Percentiles rank a stretch among this genome's conserved stretches.
Conservation (phyloP, 2,797 vertebrate species). For the Agapornis canus region DNA sequence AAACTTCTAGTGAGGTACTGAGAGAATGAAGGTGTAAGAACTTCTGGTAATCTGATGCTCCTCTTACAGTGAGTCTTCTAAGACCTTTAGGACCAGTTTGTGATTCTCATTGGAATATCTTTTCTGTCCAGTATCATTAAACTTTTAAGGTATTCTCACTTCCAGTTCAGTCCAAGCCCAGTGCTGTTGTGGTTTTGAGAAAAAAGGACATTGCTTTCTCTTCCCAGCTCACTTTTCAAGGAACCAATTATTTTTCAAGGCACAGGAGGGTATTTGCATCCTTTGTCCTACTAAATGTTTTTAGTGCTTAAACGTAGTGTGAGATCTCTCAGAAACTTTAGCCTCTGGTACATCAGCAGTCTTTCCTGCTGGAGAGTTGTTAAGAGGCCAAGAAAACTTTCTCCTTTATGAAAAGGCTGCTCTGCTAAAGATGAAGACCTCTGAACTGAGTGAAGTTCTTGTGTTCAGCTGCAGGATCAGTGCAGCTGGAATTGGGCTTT, state of each 20-base stretch:
- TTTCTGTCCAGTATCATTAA: background rate
- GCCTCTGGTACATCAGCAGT: background rate
- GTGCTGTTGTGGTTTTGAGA: background rate
- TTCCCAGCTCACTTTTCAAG: background rate
- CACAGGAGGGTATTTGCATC: background rate
- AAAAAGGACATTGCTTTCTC: background rate
- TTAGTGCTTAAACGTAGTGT: background rate
- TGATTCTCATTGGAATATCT: background rate
- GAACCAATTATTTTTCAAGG: background rate
- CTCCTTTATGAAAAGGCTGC: background rate
- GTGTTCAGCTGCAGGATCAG: background rate
- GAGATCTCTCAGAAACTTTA: background rate
- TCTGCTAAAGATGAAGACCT: background rate
- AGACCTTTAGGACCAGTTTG: background rate
- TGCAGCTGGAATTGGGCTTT: background rate
- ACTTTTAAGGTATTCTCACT: background rate
- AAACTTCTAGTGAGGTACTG: background rate
- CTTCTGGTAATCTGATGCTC: background rate
- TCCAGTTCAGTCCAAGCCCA: background rate
- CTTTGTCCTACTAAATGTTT: background rate
- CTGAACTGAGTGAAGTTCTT: background rate
- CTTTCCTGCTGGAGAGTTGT: background rate
- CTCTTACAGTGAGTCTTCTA: background rate
- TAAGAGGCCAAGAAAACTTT: background rate
- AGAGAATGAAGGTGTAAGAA: background rate